Evolutionary conservation across 2,888 invertebrate genomes (phyloP).

Genomic region (Cyaniris semiargus): DNA sequence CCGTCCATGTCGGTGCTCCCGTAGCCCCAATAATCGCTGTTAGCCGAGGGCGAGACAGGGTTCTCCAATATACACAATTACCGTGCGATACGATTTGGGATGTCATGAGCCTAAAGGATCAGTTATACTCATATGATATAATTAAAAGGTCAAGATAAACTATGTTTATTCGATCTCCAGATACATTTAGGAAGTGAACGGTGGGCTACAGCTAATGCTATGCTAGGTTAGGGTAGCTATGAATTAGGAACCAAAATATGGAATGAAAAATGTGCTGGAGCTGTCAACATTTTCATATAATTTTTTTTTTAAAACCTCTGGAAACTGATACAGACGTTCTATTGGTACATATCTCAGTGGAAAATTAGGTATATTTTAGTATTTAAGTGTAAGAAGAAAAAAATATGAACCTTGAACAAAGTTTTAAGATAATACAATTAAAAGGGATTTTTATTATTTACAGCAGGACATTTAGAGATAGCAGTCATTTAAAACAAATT

Average conservation of each 20-base stretch:
- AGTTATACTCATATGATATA: not conserved
- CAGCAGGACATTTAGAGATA: not conserved
- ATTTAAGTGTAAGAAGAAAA: too few species aligned
- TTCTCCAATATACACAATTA: conserved; percentile 12
- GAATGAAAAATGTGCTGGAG: not conserved
- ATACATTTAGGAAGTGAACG: not conserved
- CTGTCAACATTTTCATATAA: not conserved
- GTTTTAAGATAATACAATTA: not conserved
- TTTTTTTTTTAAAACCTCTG: too few species aligned
- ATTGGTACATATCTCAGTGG: too few species aligned
- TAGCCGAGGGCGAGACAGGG: conserved; percentile 20
- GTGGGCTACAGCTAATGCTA: not conserved
- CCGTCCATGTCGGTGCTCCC: not conserved
- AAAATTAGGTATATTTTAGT: too few species aligned
- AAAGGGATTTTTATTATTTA: not conserved
- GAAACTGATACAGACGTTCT: too few species aligned
- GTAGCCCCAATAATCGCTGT: not conserved
- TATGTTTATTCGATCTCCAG: not conserved
- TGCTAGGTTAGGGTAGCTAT: too few species aligned
- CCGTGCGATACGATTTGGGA: not conserved
- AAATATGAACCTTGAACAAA: not conserved
- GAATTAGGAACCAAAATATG: not conserved
- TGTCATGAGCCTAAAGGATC: not conserved
- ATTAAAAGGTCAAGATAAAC: not conserved
- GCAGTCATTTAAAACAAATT: not conserved